Evolutionary conservation across 2,888 invertebrate genomes (phyloP), one percentile per base, ranked within the genome.

Genomic region (Drosophila borealis): DNA sequence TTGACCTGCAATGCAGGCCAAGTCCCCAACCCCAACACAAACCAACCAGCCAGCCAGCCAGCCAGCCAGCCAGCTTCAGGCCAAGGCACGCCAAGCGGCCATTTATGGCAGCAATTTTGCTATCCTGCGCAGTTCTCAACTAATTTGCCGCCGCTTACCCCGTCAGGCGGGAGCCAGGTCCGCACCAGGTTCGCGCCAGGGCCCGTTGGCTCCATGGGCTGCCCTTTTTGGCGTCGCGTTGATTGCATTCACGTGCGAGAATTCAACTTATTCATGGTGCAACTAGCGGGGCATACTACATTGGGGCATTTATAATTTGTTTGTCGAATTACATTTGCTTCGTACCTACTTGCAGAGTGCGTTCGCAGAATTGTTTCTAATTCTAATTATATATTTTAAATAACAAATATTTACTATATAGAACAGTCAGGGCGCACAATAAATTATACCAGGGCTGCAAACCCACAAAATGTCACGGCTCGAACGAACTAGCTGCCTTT

Each of bases 221-320:
- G 61, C 64, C 49, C 60, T 67, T 57, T 72, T 60, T 42, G 61
- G 68, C 71, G 54, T 53, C 71, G 50, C 54, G 80, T 60, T 70
- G 82, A 80, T 80, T 82, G 79, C 83, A 67, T 80, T 77, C 83
- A 80, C 80, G 79, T 80, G 77, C 82, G 41, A 63, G 70, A 63
- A 44, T 49, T 64, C 37, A 57, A 25, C 53, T 54, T 17, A 4
- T 53, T 25, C 39, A 6, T 13, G 4, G 29, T 19, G 33, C n/a
- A 29, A 9, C 45, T 21, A 9, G n/a, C 14, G 17, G 9, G 17
- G 13, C 29, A 17, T 9, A 3, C 4, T 9, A 3, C 4, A 39
- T 39, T 53, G 51, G 17, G 39, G 29, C 39, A 53, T 29, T 39
- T 13, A 11, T 13, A 9, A 29, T 34, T 50, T 10, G 19, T 5